Percentiles rank a stretch among this genome's conserved stretches.
Conservation (phyloP, 2,888 invertebrate species). For the Acanthococcus lagerstroemiae region DNA sequence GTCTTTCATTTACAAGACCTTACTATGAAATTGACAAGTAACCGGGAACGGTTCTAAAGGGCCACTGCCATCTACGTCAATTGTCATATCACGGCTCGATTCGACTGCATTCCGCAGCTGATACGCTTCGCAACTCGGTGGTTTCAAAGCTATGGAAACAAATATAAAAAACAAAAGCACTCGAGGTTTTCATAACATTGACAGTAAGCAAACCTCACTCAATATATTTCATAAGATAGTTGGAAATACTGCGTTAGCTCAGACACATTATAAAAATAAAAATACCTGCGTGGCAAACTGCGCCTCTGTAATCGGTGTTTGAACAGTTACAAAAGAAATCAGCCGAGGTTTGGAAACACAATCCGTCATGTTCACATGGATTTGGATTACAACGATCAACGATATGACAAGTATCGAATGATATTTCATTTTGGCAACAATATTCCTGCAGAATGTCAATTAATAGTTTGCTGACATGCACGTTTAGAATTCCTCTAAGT, state of each 20-base stretch:
- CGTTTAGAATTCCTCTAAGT: too few species aligned
- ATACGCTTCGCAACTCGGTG: slow-evolving; percentile 77
- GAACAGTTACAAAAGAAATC: slow-evolving; percentile 87
- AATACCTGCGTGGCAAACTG: slow-evolving; percentile 86
- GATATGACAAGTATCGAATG: slow-evolving; percentile 84
- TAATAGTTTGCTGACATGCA: too few species aligned
- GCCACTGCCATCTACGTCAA: slow-evolving; percentile 94
- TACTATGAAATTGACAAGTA: slow-evolving; percentile 70
- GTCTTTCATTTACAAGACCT: slow-evolving; percentile 37
- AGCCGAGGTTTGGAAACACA: slow-evolving; percentile 71
- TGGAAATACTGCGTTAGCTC: not conserved
- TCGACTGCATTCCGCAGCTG: slow-evolving; percentile 67
- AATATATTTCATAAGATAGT: not conserved
- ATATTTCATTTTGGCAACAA: slow-evolving; percentile 68
- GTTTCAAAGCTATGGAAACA: slow-evolving; percentile 56
- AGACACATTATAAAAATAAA: too few species aligned
- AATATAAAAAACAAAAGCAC: not conserved
- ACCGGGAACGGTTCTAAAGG: slow-evolving; percentile 82
- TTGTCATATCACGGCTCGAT: slow-evolving; percentile 61
- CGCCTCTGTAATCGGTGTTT: slow-evolving; percentile 84
- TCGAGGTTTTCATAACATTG: too few species aligned
- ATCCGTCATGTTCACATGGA: slow-evolving; percentile 86
- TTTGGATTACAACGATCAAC: slow-evolving; percentile 90
- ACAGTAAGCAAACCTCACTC: not conserved
- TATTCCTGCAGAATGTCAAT: slow-evolving; percentile 47